Percentiles rank a stretch among this genome's conserved stretches.
These are phyloP conservation scores for Thecophora atra DNA, from an alignment of 2,888 invertebrate species.

Conservation along the genomic window DNA sequence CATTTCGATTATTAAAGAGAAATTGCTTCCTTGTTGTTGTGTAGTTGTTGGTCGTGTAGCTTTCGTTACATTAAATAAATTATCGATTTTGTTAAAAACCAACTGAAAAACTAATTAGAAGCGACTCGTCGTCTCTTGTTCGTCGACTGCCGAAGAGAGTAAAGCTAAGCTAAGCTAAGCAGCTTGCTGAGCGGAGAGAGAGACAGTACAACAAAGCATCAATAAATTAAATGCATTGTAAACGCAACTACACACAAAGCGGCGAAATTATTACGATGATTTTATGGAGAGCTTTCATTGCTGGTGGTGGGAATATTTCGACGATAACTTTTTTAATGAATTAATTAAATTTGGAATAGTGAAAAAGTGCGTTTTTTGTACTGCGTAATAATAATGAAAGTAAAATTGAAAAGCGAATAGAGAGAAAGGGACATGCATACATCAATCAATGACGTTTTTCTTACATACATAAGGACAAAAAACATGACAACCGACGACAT, in stretches of 20 bases:
- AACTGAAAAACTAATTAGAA: slow-evolving; percentile 1
- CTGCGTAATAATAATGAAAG: slow-evolving; percentile 17
- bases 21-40: no score
- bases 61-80: slow-evolving; percentile 11
- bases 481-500: not conserved
- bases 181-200: no score
- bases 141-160: not conserved
- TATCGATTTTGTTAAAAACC: slow-evolving; percentile 14
- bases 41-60: not conserved
- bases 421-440: not conserved
- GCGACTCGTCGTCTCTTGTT: not conserved
- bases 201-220: not conserved
- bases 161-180: slow-evolving; percentile 1
- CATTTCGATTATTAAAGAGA: no score
- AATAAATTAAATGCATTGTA: slow-evolving; percentile 17
- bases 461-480: not conserved
- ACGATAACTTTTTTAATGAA: slow-evolving; percentile 16
- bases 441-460: not conserved
- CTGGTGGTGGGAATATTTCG: slow-evolving; percentile 6
- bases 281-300: not conserved
- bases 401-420: slow-evolving; percentile 19
- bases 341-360: slow-evolving; percentile 24
- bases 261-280: not conserved
- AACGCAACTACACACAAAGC: slow-evolving; percentile 2
- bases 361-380: not conserved